A percentile compares a stretch with the other conserved stretches of the same genome.
Evolutionary conservation across 2,888 invertebrate species (phyloP).

Genomic region (Pterobdella sp.): DNA sequence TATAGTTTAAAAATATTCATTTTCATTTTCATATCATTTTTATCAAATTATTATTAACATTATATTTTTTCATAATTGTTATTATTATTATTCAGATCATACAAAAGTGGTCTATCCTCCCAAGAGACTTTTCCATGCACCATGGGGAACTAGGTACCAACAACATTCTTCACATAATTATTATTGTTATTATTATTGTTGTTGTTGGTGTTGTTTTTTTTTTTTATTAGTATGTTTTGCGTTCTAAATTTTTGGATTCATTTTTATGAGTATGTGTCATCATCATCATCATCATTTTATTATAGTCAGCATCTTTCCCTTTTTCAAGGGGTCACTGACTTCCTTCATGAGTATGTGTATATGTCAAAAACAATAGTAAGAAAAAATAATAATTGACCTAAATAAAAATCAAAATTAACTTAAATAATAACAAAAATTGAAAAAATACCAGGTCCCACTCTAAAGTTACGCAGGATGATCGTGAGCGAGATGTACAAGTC

Average conservation of each 20-base stretch:
- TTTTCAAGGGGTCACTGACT: no score
- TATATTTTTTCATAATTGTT: not conserved
- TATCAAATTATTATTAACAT: not conserved
- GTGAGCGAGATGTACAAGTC: conserved; percentile 69
- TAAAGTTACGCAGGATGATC: conserved; percentile 73
- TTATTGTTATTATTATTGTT: conserved; percentile 12
- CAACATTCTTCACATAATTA: conserved; percentile 2
- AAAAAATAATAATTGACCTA: not conserved
- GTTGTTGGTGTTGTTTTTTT: not conserved
- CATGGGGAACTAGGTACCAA: conserved; percentile 74
- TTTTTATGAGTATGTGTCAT: not conserved
- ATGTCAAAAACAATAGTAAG: no score
- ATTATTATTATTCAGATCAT: conserved; percentile 55
- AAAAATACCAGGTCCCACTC: conserved; percentile 66
- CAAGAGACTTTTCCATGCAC: conserved; percentile 73
- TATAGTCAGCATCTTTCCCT: no score
- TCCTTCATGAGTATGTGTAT: no score
- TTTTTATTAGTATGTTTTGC: not conserved
- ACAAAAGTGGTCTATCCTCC: conserved; percentile 76
- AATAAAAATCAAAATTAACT: not conserved
- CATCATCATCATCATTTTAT: no score
- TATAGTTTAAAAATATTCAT: no score
- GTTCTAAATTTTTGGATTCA: not conserved
- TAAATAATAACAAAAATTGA: not conserved
- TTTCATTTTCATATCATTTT: no score